These are phyloP conservation scores for Propithecus deckenii DNA, from an alignment of 2,797 vertebrate genomes.

Conservation along the genomic window DNA sequence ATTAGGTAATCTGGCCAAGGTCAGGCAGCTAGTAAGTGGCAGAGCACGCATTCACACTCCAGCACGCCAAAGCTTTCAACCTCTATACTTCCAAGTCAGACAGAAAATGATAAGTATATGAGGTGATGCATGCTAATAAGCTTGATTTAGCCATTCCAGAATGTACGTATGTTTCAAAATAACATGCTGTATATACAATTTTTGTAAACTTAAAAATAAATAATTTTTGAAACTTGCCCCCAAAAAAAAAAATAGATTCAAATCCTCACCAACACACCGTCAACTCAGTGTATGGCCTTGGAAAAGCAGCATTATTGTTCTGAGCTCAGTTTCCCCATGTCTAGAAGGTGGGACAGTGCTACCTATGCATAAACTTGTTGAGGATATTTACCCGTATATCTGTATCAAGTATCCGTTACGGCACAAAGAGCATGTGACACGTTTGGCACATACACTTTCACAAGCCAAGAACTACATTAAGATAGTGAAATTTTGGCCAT, in stretches of 20 bases:
- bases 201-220: too few relatives aligned
- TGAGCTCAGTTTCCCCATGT: not conserved
- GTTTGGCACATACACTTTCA: not conserved
- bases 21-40: not conserved
- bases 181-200: too few relatives aligned
- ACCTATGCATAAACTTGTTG: rapidly evolving
- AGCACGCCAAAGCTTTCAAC: not conserved
- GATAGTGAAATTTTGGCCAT: not conserved
- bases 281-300: not conserved
- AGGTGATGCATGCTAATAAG: too few relatives aligned
- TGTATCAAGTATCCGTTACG: not conserved
- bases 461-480: not conserved
- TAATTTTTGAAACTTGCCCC: too few relatives aligned
- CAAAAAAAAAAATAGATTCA: not conserved
- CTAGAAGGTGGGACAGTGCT: not conserved
- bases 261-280: rapidly evolving
- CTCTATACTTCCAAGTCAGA: not conserved
- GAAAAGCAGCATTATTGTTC: not conserved
- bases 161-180: too few relatives aligned
- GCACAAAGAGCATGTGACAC: not conserved
- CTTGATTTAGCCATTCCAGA: too few relatives aligned
- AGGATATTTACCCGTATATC: not conserved
- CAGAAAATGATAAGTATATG: too few relatives aligned
- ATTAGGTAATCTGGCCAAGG: not conserved
- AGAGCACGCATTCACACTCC: not conserved